A percentile compares a stretch with the other conserved stretches of the same genome.
Conservation (phyloP, 2,888 invertebrate species). For the Stegana nigrithorax region DNA sequence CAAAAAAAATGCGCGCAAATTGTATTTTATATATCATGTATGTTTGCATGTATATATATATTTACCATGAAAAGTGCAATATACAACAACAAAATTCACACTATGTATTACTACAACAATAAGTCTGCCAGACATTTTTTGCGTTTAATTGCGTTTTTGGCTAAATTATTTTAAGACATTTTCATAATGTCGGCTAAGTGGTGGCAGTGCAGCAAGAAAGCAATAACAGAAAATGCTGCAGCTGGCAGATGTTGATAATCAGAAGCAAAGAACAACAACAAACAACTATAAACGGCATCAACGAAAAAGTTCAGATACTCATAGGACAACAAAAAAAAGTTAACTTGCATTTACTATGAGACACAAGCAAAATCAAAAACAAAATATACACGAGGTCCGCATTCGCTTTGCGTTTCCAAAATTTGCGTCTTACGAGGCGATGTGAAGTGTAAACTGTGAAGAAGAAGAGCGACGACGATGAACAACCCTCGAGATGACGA, state of each 20-base stretch:
- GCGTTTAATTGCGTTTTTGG: neutral
- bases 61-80: neutral
- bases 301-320: conserved; percentile 4
- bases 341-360: conserved; percentile 6
- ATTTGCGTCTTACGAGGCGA: too few species aligned
- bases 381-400: neutral
- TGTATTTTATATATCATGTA: neutral
- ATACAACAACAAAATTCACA: neutral
- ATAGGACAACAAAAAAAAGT: conserved; percentile 1
- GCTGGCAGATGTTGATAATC: conserved; percentile 1
- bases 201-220: neutral
- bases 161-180: neutral
- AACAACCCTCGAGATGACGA: conserved; percentile 65
- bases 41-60: too few species aligned
- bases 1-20: neutral
- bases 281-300: conserved; percentile 13
- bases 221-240: neutral
- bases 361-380: conserved; percentile 22
- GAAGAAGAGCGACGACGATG: neutral
- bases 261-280: neutral
- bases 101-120: too few species aligned
- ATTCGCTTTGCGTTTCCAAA: too few species aligned
- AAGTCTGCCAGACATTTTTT: neutral
- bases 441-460: too few species aligned
- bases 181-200: neutral